These are phyloP conservation scores for Aptenodytes patagonicus DNA, from an alignment of 2,113 vertebrate species.

Conservation along the genomic window DNA sequence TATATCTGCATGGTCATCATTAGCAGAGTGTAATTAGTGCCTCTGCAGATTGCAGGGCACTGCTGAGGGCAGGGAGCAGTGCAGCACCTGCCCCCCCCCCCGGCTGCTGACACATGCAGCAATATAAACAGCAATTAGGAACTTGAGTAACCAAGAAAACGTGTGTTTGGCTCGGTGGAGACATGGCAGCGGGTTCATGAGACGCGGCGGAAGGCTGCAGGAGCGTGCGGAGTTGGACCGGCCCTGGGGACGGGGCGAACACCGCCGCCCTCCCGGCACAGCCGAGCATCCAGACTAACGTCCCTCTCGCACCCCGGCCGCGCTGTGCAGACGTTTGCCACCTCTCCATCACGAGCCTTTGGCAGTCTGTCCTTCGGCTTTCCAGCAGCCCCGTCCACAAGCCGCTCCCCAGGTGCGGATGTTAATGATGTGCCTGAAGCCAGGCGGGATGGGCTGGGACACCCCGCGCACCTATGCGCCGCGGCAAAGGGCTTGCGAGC, in stretches of 20 bases:
- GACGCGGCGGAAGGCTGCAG: background rate
- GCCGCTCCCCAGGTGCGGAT: rapidly evolving
- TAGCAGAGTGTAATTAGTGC: background rate
- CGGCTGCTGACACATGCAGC: background rate
- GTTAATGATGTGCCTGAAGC: background rate
- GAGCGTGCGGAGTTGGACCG: rapidly evolving
- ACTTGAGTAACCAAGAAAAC: background rate
- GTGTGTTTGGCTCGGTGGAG: background rate
- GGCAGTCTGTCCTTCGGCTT: background rate
- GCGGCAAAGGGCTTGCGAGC: background rate
- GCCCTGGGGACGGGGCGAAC: rapidly evolving
- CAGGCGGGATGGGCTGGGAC: background rate
- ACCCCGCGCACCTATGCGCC: background rate
- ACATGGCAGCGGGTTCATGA: rapidly evolving
- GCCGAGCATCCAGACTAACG: rapidly evolving
- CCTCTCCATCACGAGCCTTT: background rate
- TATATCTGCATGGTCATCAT: background rate
- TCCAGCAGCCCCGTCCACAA: background rate
- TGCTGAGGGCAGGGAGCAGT: background rate
- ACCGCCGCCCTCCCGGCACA: rapidly evolving
- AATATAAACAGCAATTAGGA: background rate
- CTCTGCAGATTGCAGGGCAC: background rate
- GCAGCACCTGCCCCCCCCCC: background rate
- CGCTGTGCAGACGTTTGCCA: rapidly evolving
- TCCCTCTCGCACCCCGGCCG: rapidly evolving